Evolutionary conservation across 2,797 vertebrate species (phyloP), one percentile per base, ranked within the genome.

Genomic region (Saguinus oedipus): DNA sequence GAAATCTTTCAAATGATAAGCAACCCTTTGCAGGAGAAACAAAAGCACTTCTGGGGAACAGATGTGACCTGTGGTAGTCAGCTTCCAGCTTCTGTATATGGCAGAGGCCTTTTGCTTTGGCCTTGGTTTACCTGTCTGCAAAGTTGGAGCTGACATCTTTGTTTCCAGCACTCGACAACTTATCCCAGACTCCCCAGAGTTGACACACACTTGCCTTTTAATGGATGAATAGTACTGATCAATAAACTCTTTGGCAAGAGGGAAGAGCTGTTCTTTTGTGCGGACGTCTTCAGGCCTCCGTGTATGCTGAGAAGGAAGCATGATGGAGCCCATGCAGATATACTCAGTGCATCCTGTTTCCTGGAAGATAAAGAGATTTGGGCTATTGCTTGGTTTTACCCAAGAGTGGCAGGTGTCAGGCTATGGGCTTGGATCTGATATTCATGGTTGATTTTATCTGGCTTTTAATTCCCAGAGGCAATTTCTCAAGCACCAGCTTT

Each of bases 151-250:
- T 39, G 53, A 44, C 2, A 46, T 50, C 33, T 86, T 12, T 20
- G 80, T 50, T 6, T 30, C 10, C 3, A 17, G 59, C 22, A 39
- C 24, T 10, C 0, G 0, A 11, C 14, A 33, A 30, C n/a, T 64
- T 27, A 64, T 12, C 59, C 53, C 4, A 12, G 61, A 50, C 8
- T 86, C 15, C 59, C 27, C n/a, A 22, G 76, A 27, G 48, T 7
- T 0, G 0, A 44, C 0, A 53, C 15, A 33, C 7, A 68, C 96
- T 98, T 98, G 98, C 99, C 99, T 99, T 99, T 99, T 99, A 96
- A 99, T 99, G 92, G 99, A 99, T 7, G 99, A 99, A 98, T 99
- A 99, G 98, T 99, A 99, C 98, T 99, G 99, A 96, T 99, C 99
- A 33, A 99, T 99, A 97, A 99, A 99, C 98, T 99, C 99, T 57